Base-by-base conservation (phyloP, 1,140 invertebrate species). In the Drosophila dunni region DNA sequence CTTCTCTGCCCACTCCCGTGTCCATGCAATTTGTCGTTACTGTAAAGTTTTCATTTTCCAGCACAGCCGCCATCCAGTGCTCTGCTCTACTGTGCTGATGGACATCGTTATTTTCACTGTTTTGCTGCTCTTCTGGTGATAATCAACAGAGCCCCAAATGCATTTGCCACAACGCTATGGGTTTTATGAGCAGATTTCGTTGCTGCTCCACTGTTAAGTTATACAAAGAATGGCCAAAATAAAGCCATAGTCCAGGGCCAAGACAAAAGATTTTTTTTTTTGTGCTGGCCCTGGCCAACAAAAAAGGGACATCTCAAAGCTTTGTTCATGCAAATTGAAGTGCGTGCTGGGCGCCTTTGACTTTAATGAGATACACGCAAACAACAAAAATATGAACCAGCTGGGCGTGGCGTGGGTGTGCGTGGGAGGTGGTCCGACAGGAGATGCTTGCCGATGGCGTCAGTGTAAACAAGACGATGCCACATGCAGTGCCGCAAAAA, bases 291-390 rank as follows among this genome's bases (percentile, higher is more conserved):
- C 15, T 40, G 24, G 48, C 29, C 51, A 29, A 29, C 24, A 33
- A 58, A 68, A 68, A 75, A 71, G 65, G 72, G 76, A 69, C 75
- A 56, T 62, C 62, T 62, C 78, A 81, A 67, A 57, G 77, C 77
- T 71, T 78, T 83, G 84, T 78, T 78, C 84, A 88, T 88, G 83
- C 83, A 88, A 88, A 88, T 88, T 89, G 73, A 89, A 88, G 84
- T 79, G 79, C 79, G 79, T 84, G 75, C 61, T 61, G 62, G 64
- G 73, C 63, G 73, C 67, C 51, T 76, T 70, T 64, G 71, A 75
- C 77, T 70, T 57, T 86, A 86, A 88, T 86, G 79, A 86, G 81
- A 89, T 89, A 89, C 79, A 83, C 57, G 75, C 76, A 76, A 75
- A 33, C 61, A 58, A 51, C n/a, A 72, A 45, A 8, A 62, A 50